Evolutionary conservation across 2,888 invertebrate species (phyloP), one percentile per base, ranked within the genome.

Genomic region (Drosophila ochracea): DNA sequence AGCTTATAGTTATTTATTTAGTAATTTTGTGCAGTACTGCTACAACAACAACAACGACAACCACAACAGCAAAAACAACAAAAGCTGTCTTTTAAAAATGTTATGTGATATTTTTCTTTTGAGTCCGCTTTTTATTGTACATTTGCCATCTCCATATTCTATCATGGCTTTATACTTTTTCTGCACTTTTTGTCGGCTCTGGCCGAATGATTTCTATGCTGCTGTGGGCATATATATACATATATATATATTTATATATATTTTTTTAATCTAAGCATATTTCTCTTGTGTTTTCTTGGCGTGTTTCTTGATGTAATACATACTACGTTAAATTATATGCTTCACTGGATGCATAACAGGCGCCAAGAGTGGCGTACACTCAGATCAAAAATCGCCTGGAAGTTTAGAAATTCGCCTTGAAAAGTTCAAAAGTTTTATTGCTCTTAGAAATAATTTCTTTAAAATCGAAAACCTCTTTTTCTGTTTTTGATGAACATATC

Each of bases 321-420:
- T 59, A 37, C 57, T 30, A 30, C n/a, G 13, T 31, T 43, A 66
- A 47, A 69, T 73, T 70, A 73, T 63, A 68, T 76, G 81, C 81
- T 66, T 78, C 72, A 83, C 68, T 82, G 80, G 68, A 58, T 66
- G 52, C 58, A 67, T 78, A 83, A 70, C 69, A 52, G 65, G 57
- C 75, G 37, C 60, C 61, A 60, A 74, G 76, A 76, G 47, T 53
- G 9, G 35, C 57, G 7, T 47, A 47, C 47, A 47, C 47, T 47
- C 9, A 47, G 16, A 47, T 21, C 7, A 25, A 47, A 21, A 47
- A 13, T 47, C 6, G 11, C 3, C 1, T 21, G 13, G 21, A 43
- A 11, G 11, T 21, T 43, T 11, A 6, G n/a, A 6, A 37, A 37
- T 19, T 19, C 16, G 37, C 3, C 3, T 37, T 16, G n/a, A n/a